A percentile compares a stretch with the other conserved stretches of the same genome.
These are phyloP conservation scores for Dinomys branickii DNA, from an alignment of 2,113 vertebrate species.

Conservation along the genomic window DNA sequence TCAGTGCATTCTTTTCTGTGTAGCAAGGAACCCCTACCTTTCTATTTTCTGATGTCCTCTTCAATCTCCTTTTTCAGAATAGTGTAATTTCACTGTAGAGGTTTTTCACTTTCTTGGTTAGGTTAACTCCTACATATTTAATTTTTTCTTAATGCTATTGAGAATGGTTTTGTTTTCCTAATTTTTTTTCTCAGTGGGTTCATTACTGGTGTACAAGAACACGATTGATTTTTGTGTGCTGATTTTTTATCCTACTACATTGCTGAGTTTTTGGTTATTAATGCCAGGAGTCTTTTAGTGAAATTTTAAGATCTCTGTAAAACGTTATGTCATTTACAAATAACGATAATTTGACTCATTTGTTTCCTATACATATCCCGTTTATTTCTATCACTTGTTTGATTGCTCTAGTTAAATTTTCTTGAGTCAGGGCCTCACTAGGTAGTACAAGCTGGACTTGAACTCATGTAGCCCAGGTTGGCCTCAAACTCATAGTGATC, in stretches of 20 bases:
- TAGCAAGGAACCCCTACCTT: conserved; percentile 40
- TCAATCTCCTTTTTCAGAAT: neutral
- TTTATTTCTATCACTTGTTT: neutral
- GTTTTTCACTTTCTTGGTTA: neutral
- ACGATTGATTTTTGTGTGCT: neutral
- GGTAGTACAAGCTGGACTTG: neutral
- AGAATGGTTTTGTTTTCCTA: neutral
- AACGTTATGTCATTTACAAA: neutral
- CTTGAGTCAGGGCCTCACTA: neutral
- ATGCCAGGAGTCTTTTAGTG: neutral
- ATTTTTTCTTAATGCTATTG: neutral
- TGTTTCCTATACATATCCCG: neutral
- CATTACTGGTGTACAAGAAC: neutral
- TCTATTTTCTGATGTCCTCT: neutral
- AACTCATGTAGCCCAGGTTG: neutral
- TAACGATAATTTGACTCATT: neutral
- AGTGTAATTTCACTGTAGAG: neutral
- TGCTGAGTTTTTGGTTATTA: neutral
- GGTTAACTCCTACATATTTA: neutral
- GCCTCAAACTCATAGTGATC: neutral
- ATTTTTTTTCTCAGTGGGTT: neutral
- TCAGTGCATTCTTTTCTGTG: neutral
- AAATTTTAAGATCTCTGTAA: neutral
- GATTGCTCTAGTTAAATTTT: neutral
- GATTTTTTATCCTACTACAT: neutral